Evolutionary conservation across 2,888 invertebrate genomes (phyloP).

Genomic region (Brachyptera risi): DNA sequence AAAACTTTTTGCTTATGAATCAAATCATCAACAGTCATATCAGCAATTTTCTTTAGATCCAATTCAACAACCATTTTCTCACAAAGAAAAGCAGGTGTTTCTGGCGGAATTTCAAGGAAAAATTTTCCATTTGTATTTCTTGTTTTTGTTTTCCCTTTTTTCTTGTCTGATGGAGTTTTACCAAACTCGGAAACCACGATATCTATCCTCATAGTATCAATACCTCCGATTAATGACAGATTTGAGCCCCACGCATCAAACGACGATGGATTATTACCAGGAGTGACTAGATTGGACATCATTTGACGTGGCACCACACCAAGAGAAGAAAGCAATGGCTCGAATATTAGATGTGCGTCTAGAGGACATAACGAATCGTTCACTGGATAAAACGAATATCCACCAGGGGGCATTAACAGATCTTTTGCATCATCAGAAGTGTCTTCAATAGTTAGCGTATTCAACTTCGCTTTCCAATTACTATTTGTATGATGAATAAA

Average conservation of each 20-base stretch:
- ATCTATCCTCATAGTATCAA: slow-evolving; percentile 86
- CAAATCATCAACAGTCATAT: slow-evolving; percentile 82
- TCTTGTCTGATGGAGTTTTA: slow-evolving; percentile 58
- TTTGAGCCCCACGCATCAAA: slow-evolving; percentile 87
- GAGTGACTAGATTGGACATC: slow-evolving; percentile 40
- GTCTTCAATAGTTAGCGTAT: slow-evolving; percentile 46
- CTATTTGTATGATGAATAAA: slow-evolving; percentile 39
- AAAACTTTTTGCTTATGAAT: slow-evolving; percentile 78
- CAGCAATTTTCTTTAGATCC: slow-evolving; percentile 84
- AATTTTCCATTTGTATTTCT: slow-evolving; percentile 43
- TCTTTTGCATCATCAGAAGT: slow-evolving; percentile 40
- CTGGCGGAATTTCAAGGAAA: slow-evolving; percentile 58
- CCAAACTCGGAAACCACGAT: slow-evolving; percentile 90
- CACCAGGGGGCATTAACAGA: slow-evolving; percentile 40
- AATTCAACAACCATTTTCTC: slow-evolving; percentile 87
- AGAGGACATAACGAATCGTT: slow-evolving; percentile 79
- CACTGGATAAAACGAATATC: slow-evolving; percentile 67
- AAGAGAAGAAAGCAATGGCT: slow-evolving; percentile 81
- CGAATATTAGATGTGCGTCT: slow-evolving; percentile 91
- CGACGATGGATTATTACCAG: slow-evolving; percentile 47
- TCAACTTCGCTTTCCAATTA: slow-evolving; percentile 40
- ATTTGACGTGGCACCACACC: slow-evolving; percentile 90
- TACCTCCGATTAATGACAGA: slow-evolving; percentile 74
- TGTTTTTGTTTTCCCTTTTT: slow-evolving; percentile 16
- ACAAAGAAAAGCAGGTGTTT: slow-evolving; percentile 87